Evolutionary conservation across 2,797 vertebrate genomes (phyloP).

Genomic region (Malurus leucopterus): DNA sequence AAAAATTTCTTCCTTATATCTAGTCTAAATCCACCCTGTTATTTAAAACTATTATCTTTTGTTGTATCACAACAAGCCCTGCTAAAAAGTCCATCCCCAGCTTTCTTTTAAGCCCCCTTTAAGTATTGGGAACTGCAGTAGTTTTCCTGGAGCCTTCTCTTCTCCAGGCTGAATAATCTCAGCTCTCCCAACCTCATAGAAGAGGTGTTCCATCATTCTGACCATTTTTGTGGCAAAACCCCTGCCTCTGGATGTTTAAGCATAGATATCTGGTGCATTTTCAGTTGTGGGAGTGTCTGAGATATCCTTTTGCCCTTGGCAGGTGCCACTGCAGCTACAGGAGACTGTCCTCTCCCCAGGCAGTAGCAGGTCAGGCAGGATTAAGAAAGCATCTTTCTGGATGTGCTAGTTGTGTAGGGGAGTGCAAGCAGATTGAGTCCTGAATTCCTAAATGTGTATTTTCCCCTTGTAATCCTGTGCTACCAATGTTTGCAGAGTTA

Average conservation of each 20-base stretch:
- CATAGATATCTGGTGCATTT: neutral
- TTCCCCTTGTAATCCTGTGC: neutral
- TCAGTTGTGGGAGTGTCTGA: neutral
- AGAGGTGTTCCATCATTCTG: neutral
- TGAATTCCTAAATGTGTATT: neutral
- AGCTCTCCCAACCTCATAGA: neutral
- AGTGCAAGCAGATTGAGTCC: neutral
- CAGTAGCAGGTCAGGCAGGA: neutral
- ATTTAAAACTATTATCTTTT: neutral
- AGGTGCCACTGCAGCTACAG: neutral
- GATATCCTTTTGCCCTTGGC: neutral
- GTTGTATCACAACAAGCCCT: neutral
- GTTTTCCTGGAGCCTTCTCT: neutral
- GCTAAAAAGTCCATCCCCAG: neutral
- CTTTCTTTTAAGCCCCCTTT: neutral
- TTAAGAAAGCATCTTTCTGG: neutral
- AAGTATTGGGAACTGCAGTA: rapidly evolving
- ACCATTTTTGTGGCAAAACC: neutral
- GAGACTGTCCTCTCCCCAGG: neutral
- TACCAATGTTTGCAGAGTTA: neutral
- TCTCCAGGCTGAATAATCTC: neutral
- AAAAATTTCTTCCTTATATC: neutral
- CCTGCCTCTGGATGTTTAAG: neutral
- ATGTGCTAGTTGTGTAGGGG: neutral
- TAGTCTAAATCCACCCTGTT: neutral